A percentile compares a stretch with the other conserved stretches of the same genome.
Evolutionary conservation across 2,113 vertebrate genomes (phyloP).

Genomic region (Dolichotis patagonum): DNA sequence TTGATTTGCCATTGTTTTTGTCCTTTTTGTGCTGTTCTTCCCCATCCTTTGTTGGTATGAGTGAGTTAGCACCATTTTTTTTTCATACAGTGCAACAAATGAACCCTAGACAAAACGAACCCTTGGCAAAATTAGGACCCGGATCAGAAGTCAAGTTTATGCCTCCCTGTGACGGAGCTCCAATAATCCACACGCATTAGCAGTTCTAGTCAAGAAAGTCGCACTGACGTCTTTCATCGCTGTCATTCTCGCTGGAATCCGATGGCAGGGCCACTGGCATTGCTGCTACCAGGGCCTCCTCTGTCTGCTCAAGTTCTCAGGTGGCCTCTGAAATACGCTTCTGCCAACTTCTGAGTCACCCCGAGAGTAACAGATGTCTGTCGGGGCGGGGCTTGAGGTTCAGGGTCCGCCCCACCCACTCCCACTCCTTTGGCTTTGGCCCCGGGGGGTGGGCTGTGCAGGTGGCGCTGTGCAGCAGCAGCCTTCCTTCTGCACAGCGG

Average conservation of each 20-base stretch:
- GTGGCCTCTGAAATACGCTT: background rate
- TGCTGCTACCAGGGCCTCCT: background rate
- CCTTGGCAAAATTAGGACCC: background rate
- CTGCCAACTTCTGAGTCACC: slow-evolving; percentile 11
- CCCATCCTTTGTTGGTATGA: background rate
- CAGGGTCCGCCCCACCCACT: background rate
- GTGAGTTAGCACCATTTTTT: background rate
- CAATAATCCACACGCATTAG: background rate
- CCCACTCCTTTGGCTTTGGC: slow-evolving; percentile 29
- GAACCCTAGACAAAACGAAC: background rate
- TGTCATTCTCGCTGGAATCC: background rate
- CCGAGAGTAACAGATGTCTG: slow-evolving; percentile 7
- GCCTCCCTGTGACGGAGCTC: background rate
- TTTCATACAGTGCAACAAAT: background rate
- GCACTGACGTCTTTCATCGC: background rate
- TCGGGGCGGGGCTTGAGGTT: background rate
- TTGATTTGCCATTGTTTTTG: background rate
- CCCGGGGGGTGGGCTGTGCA: background rate
- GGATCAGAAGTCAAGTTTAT: background rate
- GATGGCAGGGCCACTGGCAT: background rate
- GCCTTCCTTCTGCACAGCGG: background rate
- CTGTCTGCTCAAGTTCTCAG: background rate
- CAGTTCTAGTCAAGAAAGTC: background rate
- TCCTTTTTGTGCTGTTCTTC: background rate
- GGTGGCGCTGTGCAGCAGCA: slow-evolving; percentile 45